Evolutionary conservation across 2,113 vertebrate species (phyloP).

Genomic region (Sporophila hypoxantha): DNA sequence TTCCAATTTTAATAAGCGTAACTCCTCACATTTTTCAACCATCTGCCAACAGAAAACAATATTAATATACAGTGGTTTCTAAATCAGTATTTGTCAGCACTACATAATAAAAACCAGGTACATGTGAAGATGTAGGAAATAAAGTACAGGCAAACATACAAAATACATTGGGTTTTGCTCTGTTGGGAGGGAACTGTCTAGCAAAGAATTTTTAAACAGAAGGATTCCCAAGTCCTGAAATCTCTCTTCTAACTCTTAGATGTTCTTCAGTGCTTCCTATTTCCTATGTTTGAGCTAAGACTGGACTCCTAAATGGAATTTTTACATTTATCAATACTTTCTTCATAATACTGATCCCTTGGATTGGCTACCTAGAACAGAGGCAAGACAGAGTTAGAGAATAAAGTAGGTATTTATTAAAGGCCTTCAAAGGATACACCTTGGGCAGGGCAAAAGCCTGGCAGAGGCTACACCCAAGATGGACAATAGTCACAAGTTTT

Average conservation of each 20-base stretch:
- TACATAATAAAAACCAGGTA: background rate
- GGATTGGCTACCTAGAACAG: background rate
- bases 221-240: background rate
- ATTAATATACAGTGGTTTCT: background rate
- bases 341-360: background rate
- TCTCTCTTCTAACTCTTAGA: background rate
- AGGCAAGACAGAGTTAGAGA: background rate
- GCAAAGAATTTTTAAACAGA: background rate
- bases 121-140: background rate
- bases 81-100: background rate
- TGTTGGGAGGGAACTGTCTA: background rate
- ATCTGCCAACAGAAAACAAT: slow-evolving; percentile 49
- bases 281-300: background rate
- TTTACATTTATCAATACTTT: background rate
- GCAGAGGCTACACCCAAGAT: background rate
- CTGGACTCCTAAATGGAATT: background rate
- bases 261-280: background rate
- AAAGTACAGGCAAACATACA: background rate
- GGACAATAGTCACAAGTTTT: background rate
- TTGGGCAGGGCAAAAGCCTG: background rate
- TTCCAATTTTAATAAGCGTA: slow-evolving; percentile 57
- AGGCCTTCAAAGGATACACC: background rate
- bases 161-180: background rate
- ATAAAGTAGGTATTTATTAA: too few species aligned
- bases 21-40: slow-evolving; percentile 63